Evolutionary conservation across 2,888 invertebrate species (phyloP).

Genomic region (Busseola fusca): DNA sequence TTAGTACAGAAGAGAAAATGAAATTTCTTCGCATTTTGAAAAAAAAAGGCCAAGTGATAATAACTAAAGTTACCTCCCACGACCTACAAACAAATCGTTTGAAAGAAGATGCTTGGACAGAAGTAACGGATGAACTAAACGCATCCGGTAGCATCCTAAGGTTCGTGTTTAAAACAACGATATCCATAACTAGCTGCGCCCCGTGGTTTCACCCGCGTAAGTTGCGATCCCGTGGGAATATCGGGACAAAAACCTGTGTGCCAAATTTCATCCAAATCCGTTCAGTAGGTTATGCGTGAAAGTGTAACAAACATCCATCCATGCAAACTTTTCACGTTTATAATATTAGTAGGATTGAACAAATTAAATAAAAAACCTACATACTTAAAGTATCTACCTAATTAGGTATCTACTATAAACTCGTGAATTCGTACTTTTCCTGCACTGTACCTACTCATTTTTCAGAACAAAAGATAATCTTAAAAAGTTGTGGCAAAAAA

Average conservation of each 20-base stretch:
- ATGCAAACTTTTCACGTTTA: too few species aligned
- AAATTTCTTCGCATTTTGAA: conserved; percentile 29
- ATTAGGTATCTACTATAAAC: background rate
- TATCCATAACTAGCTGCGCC: too few species aligned
- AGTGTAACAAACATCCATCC: too few species aligned
- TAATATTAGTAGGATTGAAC: too few species aligned
- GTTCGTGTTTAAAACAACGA: background rate
- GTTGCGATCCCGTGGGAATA: too few species aligned
- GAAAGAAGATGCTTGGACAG: conserved; percentile 36
- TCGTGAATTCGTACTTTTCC: background rate
- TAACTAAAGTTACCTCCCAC: conserved; percentile 32
- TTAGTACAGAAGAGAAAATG: conserved; percentile 25
- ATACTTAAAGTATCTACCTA: background rate
- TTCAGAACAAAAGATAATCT: conserved; percentile 28
- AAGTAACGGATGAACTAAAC: conserved; percentile 25
- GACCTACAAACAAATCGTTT: conserved; percentile 28
- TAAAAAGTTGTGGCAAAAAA: conserved; percentile 31
- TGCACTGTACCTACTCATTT: background rate
- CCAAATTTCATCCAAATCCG: too few species aligned
- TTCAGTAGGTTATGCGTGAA: too few species aligned
- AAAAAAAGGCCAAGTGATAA: conserved; percentile 26
- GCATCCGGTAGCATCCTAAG: conserved; percentile 10
- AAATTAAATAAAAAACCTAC: background rate
- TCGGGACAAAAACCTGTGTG: too few species aligned
- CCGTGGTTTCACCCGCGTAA: too few species aligned